These are phyloP conservation scores for Ophiothrix spiculata DNA, from an alignment of 35 echinoderm and acorn worm genomes.

Conservation along the genomic window DNA sequence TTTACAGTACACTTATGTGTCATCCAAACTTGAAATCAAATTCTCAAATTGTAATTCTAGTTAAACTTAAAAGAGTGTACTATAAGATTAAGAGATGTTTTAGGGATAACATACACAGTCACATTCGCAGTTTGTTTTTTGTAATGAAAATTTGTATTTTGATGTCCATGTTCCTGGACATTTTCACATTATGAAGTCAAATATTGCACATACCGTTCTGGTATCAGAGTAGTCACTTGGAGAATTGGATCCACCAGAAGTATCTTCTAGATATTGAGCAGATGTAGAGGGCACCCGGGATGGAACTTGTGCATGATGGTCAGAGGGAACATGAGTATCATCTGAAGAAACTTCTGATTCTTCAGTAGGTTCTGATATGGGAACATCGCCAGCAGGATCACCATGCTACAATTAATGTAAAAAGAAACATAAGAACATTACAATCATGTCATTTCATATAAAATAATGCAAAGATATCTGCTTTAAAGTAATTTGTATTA, in stretches of 20 bases:
- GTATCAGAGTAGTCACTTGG: not conserved
- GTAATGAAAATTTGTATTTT: not conserved
- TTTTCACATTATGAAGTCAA: not conserved
- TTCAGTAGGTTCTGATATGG: constrained; percentile 1
- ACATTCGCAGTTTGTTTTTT: not conserved
- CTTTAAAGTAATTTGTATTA: too few relatives aligned
- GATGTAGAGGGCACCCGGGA: too few relatives aligned
- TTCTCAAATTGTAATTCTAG: not conserved
- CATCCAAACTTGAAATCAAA: not conserved
- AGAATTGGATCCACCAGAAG: not conserved
- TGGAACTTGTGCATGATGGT: not conserved
- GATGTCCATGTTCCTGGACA: not conserved
- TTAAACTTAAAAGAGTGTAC: not conserved
- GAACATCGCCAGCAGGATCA: not conserved
- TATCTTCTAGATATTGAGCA: not conserved
- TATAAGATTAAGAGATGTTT: not conserved
- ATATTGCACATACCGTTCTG: not conserved
- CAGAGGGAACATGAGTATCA: not conserved
- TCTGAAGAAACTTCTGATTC: not conserved
- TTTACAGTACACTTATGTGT: too few relatives aligned
- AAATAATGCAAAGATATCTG: too few relatives aligned
- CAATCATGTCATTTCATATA: too few relatives aligned
- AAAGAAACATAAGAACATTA: too few relatives aligned
- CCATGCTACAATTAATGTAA: constrained; percentile 3
- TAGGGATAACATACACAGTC: not conserved